Conservation (phyloP, 2,797 vertebrate species). For the Florisuga fusca region DNA sequence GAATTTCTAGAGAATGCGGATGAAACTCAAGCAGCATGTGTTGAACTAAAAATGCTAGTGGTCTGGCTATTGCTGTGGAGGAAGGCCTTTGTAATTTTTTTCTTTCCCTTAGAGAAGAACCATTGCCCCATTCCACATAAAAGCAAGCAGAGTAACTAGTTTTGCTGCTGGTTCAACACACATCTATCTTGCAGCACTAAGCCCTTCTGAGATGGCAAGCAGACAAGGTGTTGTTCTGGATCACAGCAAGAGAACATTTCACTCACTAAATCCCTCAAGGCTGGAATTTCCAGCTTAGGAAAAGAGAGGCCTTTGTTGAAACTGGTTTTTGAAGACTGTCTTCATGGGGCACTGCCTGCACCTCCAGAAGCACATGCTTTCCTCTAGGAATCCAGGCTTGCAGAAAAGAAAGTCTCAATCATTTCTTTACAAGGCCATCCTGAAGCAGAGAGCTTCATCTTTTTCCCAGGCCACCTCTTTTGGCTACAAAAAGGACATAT, state of each 20-base stretch:
- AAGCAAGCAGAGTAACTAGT: background rate
- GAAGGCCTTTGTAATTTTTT: background rate
- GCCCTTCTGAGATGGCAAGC: background rate
- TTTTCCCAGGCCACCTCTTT: background rate
- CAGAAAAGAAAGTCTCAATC: background rate
- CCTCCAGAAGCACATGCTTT: background rate
- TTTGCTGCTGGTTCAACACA: background rate
- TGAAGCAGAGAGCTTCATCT: background rate
- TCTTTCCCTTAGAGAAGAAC: background rate
- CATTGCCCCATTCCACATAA: background rate
- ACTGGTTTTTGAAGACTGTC: background rate
- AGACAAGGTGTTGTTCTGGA: background rate
- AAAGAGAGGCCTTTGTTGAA: background rate
- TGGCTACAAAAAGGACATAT: background rate
- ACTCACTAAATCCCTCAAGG: background rate
- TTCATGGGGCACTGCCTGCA: background rate
- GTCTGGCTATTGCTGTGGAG: background rate
- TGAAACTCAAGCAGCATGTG: conserved; percentile 24
- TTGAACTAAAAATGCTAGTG: conserved; percentile 17
- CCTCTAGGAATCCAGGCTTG: background rate
- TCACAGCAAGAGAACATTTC: background rate
- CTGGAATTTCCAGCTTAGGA: background rate
- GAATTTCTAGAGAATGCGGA: conserved; percentile 37
- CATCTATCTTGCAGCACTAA: background rate
- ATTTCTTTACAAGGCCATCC: background rate